Conservation (phyloP, 37 sponge, comb jelly and placozoan genomes). For the Crambe crambe region DNA sequence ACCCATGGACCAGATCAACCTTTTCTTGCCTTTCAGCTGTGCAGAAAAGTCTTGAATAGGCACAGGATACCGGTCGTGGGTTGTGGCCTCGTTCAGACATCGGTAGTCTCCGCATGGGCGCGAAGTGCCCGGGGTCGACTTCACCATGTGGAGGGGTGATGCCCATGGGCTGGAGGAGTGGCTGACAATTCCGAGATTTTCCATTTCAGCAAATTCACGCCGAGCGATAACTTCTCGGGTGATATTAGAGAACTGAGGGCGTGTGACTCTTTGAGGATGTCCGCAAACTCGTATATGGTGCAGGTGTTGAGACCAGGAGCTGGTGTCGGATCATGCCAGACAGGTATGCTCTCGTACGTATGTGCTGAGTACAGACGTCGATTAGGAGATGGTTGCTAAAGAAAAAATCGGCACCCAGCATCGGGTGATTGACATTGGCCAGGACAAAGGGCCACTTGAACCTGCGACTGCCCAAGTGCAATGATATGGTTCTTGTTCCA, state of each 20-base stretch:
- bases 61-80: neutral
- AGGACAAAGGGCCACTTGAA: neutral
- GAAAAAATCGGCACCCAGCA: neutral
- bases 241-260: too few species aligned
- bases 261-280: neutral
- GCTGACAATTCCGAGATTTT: too few species aligned
- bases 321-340: neutral
- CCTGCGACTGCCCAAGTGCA: neutral
- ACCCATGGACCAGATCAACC: neutral
- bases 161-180: too few species aligned
- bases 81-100: too few species aligned
- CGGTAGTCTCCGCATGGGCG: neutral
- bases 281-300: neutral
- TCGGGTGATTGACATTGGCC: neutral
- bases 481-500: neutral
- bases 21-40: neutral
- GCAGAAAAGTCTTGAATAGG: neutral
- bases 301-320: neutral
- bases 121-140: neutral
- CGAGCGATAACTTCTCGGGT: too few species aligned
- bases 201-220: too few species aligned
- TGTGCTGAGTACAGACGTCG: neutral
- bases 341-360: neutral
- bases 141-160: too few species aligned
- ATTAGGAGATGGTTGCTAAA: neutral